phyloP scores from a whole-genome alignment of 2,888 invertebrate genomes.

The Volucella bombylans region DNA sequence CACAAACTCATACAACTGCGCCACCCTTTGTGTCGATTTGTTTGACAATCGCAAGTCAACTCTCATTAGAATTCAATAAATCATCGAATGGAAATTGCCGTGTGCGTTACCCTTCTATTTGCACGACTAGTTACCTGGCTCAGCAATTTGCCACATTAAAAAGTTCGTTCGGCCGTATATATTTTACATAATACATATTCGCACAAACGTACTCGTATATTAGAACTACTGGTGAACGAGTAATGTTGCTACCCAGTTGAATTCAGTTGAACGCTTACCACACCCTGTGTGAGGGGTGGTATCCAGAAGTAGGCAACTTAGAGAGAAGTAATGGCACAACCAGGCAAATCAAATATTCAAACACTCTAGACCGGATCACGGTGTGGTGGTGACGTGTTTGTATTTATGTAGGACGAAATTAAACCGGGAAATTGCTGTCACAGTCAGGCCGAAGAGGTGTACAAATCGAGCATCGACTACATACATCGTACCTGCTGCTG shows the following conservation, averaged over 20 bases:
- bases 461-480: constrained; percentile 13
- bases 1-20: not conserved
- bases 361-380: constrained; percentile 41
- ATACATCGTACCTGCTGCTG: constrained; percentile 4
- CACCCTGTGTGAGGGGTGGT: not conserved
- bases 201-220: too few relatives aligned
- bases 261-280: constrained; percentile 10
- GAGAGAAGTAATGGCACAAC: constrained; percentile 3
- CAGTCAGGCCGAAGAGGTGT: constrained; percentile 23
- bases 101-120: constrained; percentile 17
- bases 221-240: too few relatives aligned
- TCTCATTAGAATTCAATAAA: constrained; percentile 60
- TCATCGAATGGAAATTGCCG: constrained; percentile 36
- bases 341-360: constrained; percentile 55
- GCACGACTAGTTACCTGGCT: constrained; percentile 21
- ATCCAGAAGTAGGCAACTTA: not conserved
- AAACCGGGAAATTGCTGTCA: constrained; percentile 56
- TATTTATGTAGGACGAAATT: constrained; percentile 59
- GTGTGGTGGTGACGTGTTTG: constrained; percentile 21
- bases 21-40: not conserved
- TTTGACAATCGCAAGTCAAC: constrained; percentile 23
- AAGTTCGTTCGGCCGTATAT: constrained; percentile 11
- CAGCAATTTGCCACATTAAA: constrained; percentile 19
- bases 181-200: constrained; percentile 16
- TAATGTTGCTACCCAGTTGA: constrained; percentile 1